phyloP scores from a whole-genome alignment of 2,888 invertebrate genomes.

The Lasioglossum morio region DNA sequence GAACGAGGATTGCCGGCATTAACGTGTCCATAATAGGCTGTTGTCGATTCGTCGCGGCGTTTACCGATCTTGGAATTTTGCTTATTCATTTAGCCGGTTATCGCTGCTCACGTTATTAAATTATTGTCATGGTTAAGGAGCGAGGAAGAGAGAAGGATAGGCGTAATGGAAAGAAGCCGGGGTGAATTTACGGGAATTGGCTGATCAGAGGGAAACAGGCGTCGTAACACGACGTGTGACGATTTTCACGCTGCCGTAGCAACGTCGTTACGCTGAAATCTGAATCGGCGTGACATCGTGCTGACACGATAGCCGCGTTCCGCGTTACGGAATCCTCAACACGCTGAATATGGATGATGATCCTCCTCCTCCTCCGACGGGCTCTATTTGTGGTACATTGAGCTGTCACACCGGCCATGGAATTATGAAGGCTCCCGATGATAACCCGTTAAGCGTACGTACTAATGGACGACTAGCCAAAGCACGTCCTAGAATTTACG shows the following conservation, averaged over 20 bases:
- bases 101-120: neutral
- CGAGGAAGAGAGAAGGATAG: neutral
- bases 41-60: neutral
- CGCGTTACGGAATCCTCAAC: conserved; percentile 68
- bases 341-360: conserved; percentile 79
- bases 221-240: conserved; percentile 41
- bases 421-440: conserved; percentile 81
- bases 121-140: conserved; percentile 2
- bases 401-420: conserved; percentile 77
- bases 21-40: conserved; percentile 26
- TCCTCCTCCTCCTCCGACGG: conserved; percentile 62
- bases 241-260: conserved; percentile 64
- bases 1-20: conserved; percentile 33
- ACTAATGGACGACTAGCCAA: conserved; percentile 61
- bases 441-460: conserved; percentile 80
- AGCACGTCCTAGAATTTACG: conserved; percentile 54
- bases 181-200: conserved; percentile 21
- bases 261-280: conserved; percentile 68
- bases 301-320: conserved; percentile 71
- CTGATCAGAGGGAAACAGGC: conserved; percentile 41
- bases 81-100: neutral
- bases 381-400: conserved; percentile 80
- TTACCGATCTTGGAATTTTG: neutral
- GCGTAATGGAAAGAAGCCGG: neutral
- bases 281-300: conserved; percentile 70